These are phyloP conservation scores for Amniataba percoides DNA, from an alignment of 2,797 vertebrate species.

Conservation along the genomic window DNA sequence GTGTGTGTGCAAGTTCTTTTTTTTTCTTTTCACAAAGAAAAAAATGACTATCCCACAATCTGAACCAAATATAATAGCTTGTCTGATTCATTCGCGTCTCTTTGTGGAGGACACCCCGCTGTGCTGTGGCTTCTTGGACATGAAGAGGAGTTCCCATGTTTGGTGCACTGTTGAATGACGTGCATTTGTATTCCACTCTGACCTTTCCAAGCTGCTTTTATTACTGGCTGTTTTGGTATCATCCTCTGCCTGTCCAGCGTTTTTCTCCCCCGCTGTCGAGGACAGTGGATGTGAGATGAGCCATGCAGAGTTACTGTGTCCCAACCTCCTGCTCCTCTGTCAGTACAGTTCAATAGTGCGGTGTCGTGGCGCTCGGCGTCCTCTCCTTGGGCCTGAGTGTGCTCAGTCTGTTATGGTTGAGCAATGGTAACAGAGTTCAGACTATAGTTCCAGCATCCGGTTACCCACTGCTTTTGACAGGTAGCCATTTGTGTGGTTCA, in stretches of 20 bases:
- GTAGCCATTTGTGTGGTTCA: neutral
- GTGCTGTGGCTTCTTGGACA: neutral
- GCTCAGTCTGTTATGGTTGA: constrained; percentile 15
- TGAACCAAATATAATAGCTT: too few species aligned
- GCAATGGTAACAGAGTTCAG: neutral
- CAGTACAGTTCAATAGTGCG: constrained; percentile 19
- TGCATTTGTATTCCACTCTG: constrained; percentile 10
- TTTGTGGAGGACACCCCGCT: neutral
- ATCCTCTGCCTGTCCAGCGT: constrained; percentile 1
- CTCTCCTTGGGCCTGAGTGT: constrained; percentile 10
- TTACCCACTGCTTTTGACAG: constrained; percentile 2
- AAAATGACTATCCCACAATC: neutral
- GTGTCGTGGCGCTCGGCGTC: neutral
- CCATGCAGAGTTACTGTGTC: constrained; percentile 18
- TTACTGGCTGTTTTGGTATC: constrained; percentile 9
- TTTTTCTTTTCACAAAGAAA: neutral
- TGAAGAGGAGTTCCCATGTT: neutral
- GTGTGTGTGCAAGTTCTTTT: neutral
- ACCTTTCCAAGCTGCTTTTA: constrained; percentile 21
- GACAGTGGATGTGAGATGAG: constrained; percentile 29
- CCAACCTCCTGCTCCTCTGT: constrained; percentile 7
- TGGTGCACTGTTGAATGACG: neutral
- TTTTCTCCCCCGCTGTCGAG: constrained; percentile 13
- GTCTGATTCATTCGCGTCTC: neutral
- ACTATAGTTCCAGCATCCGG: constrained; percentile 4